Base-by-base conservation (phyloP, 2,888 invertebrate genomes). In the Arctia plantaginis region DNA sequence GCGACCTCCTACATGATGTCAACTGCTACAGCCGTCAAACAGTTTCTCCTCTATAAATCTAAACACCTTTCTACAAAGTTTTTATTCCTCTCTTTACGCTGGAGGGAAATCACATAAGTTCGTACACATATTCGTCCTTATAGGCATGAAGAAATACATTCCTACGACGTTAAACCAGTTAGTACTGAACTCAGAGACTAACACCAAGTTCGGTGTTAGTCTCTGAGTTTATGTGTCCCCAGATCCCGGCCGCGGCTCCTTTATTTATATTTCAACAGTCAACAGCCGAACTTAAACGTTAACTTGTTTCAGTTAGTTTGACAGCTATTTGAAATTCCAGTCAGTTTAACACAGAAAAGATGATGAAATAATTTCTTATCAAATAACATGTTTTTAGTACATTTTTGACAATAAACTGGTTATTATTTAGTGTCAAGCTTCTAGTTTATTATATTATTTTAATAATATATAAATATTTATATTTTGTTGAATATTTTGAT, bases 181-280 rank as follows among this genome's bases (percentile, higher is more conserved):
- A 15, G 59, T 59, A 10, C 59, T 59, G 59, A 59, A 59, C 59
- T 59, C 59, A 59, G 59, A 13, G 59, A 59, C 72, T 33, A 47
- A 59, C 62, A 47, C 47, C 62, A 73, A 73, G 35, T 73, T 73
- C 35, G n/a, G 64, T 18, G 39, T 62, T 73, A 64, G 68, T 68
- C 68, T 73, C 35, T 68, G 68, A 73, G 68, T 73, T 73, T 73
- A 73, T 73, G 68, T 23, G 72, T 68, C 72, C 72, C 68, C 33
- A 30, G 72, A 68, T 64, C n/a, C 55, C 67, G 30, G 10, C 51
- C n/a, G 66, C 66, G 41, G 27, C 59, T 27, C 27, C n/a, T 59
- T 47, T 73, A 66, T 71, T 71, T 71, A 71, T 66, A 67, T 44
- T 44, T 67, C 27, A 67, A 27, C 66, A 67, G 41, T 41, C 66